Conservation (phyloP, 2,797 vertebrate genomes). For the Nyctalus aviator region DNA sequence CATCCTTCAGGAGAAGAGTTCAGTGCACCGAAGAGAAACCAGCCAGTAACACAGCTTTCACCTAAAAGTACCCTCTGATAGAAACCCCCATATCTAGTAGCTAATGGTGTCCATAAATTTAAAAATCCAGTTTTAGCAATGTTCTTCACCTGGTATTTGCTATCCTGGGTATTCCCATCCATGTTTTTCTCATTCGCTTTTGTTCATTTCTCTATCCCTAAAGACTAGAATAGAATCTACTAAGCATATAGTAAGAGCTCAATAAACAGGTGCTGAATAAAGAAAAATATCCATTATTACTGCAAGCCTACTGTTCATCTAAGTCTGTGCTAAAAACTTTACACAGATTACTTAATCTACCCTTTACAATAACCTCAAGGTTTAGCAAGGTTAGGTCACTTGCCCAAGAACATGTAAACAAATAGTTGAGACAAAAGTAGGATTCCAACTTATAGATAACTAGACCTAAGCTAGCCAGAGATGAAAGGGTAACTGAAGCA, state of each 20-base stretch:
- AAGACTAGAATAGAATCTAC: neutral
- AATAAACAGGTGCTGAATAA: neutral
- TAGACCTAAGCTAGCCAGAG: neutral
- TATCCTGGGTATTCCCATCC: neutral
- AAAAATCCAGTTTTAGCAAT: neutral
- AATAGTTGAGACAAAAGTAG: constrained; percentile 27
- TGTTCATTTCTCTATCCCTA: neutral
- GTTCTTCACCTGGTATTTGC: neutral
- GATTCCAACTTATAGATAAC: neutral
- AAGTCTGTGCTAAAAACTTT: constrained; percentile 41
- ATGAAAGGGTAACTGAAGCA: neutral
- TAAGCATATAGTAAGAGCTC: neutral
- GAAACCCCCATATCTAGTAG: neutral
- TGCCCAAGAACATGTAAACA: constrained; percentile 7
- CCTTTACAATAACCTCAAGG: neutral
- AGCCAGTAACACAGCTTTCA: neutral
- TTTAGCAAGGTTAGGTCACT: constrained; percentile 54
- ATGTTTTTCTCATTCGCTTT: neutral
- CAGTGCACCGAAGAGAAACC: neutral
- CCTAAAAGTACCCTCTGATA: neutral
- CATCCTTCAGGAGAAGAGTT: neutral
- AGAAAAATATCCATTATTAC: neutral
- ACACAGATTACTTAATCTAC: constrained; percentile 16
- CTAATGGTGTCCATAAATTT: neutral
- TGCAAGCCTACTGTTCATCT: neutral